These are phyloP conservation scores for Macrocentrus cingulum DNA, from an alignment of 1,140 invertebrate species.

Conservation along the genomic window DNA sequence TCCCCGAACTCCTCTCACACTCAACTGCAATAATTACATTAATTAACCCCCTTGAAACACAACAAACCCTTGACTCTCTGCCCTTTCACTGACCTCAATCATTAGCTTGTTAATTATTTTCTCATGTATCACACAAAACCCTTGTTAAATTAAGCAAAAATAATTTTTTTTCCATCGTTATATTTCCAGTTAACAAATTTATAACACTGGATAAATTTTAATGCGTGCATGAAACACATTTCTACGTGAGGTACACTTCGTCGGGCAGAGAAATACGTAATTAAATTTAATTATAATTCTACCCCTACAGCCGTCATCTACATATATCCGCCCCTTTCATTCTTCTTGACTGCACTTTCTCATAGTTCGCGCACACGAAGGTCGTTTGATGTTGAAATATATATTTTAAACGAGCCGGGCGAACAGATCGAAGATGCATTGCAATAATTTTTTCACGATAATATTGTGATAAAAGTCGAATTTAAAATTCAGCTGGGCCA, in stretches of 20 bases:
- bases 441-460: conserved; percentile 9
- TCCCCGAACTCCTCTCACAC: conserved; percentile 22
- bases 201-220: no score
- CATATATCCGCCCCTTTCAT: conserved; percentile 29
- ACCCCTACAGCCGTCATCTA: conserved; percentile 37
- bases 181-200: no score
- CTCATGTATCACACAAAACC: neutral
- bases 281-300: conserved; percentile 47
- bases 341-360: conserved; percentile 21
- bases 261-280: conserved; percentile 40
- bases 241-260: conserved; percentile 31
- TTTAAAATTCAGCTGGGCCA: neutral
- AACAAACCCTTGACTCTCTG: no score
- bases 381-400: no score
- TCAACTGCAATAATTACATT: conserved; percentile 31
- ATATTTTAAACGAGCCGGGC: no score
- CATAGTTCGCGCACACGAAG: no score
- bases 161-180: no score
- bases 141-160: no score
- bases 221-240: no score
- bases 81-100: no score
- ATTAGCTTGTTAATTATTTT: neutral
- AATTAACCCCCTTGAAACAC: conserved; percentile 7
- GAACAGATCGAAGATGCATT: no score
- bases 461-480: neutral